Conservation (phyloP, 2,888 invertebrate genomes). For the Drosophila kanekoi region DNA sequence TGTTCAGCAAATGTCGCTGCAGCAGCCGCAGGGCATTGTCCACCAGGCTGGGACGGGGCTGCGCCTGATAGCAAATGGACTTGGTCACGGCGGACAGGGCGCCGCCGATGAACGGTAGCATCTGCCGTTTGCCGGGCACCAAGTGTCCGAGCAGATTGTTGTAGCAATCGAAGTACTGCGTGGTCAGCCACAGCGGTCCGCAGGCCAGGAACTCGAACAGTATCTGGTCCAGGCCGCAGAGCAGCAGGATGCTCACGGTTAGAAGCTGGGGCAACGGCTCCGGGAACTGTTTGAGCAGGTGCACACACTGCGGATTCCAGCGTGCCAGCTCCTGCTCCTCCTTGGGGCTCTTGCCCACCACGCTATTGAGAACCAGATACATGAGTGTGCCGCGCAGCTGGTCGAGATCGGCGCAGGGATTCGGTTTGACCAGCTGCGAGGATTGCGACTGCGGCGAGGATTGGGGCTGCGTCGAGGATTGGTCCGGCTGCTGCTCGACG, state of each 20-base stretch:
- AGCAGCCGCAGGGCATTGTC: slow-evolving; percentile 29
- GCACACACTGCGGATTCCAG: slow-evolving; percentile 45
- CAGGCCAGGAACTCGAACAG: slow-evolving; percentile 57
- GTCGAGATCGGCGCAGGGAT: slow-evolving; percentile 20
- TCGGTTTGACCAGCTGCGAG: neutral
- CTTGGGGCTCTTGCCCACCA: neutral
- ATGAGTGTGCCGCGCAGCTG: slow-evolving; percentile 56
- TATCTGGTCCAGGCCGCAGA: slow-evolving; percentile 45
- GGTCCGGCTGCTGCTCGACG: slow-evolving; percentile 9
- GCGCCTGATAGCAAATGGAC: slow-evolving; percentile 20
- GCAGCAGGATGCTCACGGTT: slow-evolving; percentile 36
- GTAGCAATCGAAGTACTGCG: slow-evolving; percentile 47
- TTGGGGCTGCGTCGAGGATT: neutral
- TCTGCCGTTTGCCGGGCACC: neutral
- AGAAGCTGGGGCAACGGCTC: slow-evolving; percentile 42
- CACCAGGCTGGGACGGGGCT: slow-evolving; percentile 2
- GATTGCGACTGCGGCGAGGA: neutral
- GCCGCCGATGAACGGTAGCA: slow-evolving; percentile 18
- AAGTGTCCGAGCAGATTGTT: slow-evolving; percentile 33
- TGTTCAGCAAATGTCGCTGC: slow-evolving; percentile 52
- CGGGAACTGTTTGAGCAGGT: slow-evolving; percentile 49
- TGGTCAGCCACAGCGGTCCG: slow-evolving; percentile 50
- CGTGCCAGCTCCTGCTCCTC: neutral
- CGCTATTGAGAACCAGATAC: slow-evolving; percentile 48
- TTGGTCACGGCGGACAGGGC: slow-evolving; percentile 37